Evolutionary conservation across 1,140 invertebrate species (phyloP).

Genomic region (Contarinia nasturtii): DNA sequence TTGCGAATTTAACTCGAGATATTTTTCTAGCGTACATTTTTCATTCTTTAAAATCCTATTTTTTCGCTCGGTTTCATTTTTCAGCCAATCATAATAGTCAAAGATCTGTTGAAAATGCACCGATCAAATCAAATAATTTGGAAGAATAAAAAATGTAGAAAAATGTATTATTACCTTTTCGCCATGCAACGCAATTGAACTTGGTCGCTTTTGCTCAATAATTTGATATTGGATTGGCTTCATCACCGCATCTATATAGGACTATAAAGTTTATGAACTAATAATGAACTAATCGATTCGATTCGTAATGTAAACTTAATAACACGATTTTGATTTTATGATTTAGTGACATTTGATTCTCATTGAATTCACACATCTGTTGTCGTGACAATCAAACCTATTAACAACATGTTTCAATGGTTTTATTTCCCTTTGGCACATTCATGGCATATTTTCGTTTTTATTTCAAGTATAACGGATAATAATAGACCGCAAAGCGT

Average conservation of each 20-base stretch:
- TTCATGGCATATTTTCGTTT: too few relatives aligned
- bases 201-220: not conserved
- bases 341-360: too few relatives aligned
- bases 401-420: too few relatives aligned
- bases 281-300: too few relatives aligned
- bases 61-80: not conserved
- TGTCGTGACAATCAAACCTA: too few relatives aligned
- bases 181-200: not conserved
- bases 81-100: not conserved
- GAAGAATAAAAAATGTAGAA: not conserved
- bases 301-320: too few relatives aligned
- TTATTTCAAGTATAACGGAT: too few relatives aligned
- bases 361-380: conserved; percentile 37
- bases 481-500: too few relatives aligned
- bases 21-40: not conserved
- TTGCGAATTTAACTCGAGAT: not conserved
- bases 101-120: not conserved
- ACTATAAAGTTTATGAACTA: too few relatives aligned
- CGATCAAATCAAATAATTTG: not conserved
- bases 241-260: not conserved
- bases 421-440: too few relatives aligned
- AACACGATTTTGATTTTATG: too few relatives aligned
- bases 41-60: not conserved
- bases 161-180: not conserved
- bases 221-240: not conserved